Base-by-base conservation (phyloP, 2,888 invertebrate genomes). In the Margaritifera margaritifera region DNA sequence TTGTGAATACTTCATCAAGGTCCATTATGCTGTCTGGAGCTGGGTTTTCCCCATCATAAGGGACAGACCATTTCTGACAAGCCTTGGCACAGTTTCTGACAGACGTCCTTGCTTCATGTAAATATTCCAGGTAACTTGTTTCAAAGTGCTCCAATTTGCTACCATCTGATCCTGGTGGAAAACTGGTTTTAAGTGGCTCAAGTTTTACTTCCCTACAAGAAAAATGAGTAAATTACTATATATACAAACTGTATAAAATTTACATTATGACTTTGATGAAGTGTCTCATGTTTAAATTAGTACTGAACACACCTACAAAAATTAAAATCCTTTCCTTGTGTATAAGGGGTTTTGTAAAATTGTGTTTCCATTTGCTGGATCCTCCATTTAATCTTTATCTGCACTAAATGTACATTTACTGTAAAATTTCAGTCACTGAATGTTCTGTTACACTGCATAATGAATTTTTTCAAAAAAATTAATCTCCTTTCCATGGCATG, bases 21-120 rank as follows among this genome's bases (percentile, higher is more conserved):
- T 18, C 71, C 51, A 68, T 55, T 54, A 82, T 65, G 67, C 82
- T 79, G 54, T 78, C 77, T 20, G 80, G 86, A 4, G 90, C 77
- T 0, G 91, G 91, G 68, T 91, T 90, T 59, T 92, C 91, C 19
- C 93, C 94, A 83, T 95, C 94, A 90, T 97, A 98, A 62, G 92
- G 92, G 74, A 94, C 94, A 6, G 93, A 93, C 97, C 97, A 98
- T 66, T 92, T 91, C 0, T 91, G 88, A 87, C 96, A 96, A 0
- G 95, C 95, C 51, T 92, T 90, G 57, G 93, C 92, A 85, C 95
- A 94, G 15, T 93, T 92, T 42, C 93, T 92, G 66, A 97, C 94
- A 87, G 94, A 94, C 85, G 92, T 93, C 75, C 95, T 92, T 0
- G 97, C 96, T 88, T 96, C 95, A 86, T 94, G 94, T 51, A 98